These are phyloP conservation scores for Lichenostomus cassidix DNA, from an alignment of 2,113 vertebrate genomes.

Conservation along the genomic window DNA sequence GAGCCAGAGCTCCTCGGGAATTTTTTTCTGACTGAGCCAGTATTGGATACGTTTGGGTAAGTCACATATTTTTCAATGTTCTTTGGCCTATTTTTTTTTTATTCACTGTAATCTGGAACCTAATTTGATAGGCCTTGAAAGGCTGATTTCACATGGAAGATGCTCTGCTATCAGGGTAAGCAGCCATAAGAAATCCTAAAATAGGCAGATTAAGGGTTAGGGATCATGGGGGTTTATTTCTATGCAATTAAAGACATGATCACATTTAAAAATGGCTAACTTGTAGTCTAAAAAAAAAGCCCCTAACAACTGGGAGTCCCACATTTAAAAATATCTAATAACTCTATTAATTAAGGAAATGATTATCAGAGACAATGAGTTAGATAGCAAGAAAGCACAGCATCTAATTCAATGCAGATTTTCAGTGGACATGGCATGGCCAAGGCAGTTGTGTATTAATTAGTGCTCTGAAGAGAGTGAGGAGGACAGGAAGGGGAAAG, in stretches of 20 bases:
- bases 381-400: not conserved
- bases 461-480: conserved; percentile 32
- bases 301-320: not conserved
- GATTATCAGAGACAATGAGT: conserved; percentile 62
- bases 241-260: conserved; percentile 41
- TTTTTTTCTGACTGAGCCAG: not conserved
- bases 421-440: conserved; percentile 8
- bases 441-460: conserved; percentile 54
- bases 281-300: not conserved
- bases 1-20: not conserved
- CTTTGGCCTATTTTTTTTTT: conserved; percentile 28
- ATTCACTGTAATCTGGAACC: conserved; percentile 29
- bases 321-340: conserved; percentile 32
- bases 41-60: conserved; percentile 15
- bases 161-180: conserved; percentile 35
- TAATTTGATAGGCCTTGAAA: conserved; percentile 33
- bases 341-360: conserved; percentile 44
- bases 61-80: not conserved
- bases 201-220: conserved; percentile 61
- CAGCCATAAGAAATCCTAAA: conserved; percentile 51
- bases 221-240: conserved; percentile 56
- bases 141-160: conserved; percentile 41
- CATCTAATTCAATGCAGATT: conserved; percentile 38
- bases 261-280: conserved; percentile 40
- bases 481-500: not conserved